phyloP scores from a whole-genome alignment of 2,113 vertebrate species.

The Istiophorus platypterus region DNA sequence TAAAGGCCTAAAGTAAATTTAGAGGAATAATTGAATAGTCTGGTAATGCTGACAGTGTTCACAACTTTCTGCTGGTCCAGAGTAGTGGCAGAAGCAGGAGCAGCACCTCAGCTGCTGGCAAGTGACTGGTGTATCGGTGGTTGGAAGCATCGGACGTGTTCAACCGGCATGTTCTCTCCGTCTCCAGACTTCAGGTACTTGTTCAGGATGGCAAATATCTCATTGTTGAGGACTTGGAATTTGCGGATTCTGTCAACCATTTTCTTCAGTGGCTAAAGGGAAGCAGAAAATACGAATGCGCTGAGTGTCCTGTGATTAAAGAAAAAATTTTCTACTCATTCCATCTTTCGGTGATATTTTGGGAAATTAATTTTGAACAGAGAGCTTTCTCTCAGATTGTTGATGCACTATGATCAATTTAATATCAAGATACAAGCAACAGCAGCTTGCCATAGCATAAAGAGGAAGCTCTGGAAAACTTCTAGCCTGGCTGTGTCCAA shows the following conservation, averaged over 20 bases:
- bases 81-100: not conserved
- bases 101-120: slow-evolving; percentile 90
- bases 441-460: not conserved
- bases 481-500: too few relatives aligned
- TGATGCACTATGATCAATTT: not conserved
- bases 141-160: slow-evolving; percentile 98
- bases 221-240: slow-evolving; percentile 96
- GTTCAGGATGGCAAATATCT: slow-evolving; percentile 94
- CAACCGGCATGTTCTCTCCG: slow-evolving; percentile 95
- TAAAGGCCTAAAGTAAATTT: slow-evolving; percentile 17
- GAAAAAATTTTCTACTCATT: not conserved
- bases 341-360: not conserved
- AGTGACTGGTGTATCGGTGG: slow-evolving; percentile 98
- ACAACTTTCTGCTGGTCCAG: slow-evolving; percentile 46
- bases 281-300: not conserved
- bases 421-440: not conserved
- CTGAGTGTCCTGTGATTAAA: not conserved
- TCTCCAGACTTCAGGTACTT: slow-evolving; percentile 97
- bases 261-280: slow-evolving; percentile 93
- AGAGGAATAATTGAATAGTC: slow-evolving; percentile 48
- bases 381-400: not conserved
- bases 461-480: not conserved
- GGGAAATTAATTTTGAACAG: not conserved
- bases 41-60: slow-evolving; percentile 48
- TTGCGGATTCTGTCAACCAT: slow-evolving; percentile 99